These are phyloP conservation scores for Synergus japonicus DNA, from an alignment of 2,888 invertebrate genomes.

Conservation along the genomic window DNA sequence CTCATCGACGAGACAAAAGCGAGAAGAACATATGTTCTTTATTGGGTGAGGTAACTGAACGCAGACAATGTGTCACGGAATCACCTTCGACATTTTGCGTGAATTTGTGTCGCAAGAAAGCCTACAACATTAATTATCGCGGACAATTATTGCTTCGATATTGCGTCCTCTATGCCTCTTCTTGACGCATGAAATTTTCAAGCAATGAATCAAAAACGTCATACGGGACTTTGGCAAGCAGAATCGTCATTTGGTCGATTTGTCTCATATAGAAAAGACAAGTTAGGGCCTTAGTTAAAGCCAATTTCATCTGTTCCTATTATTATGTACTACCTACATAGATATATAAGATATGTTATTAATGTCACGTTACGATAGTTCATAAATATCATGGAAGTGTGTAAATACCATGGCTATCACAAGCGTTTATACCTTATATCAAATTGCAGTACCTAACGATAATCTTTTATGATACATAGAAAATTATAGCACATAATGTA, in stretches of 20 bases:
- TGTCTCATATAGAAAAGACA: background rate
- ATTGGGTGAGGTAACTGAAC: slow-evolving; percentile 10
- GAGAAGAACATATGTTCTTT: background rate
- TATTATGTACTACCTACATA: background rate
- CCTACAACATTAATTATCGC: slow-evolving; percentile 1
- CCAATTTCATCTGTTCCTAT: slow-evolving; percentile 7
- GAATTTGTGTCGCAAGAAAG: slow-evolving; percentile 13
- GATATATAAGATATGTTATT: background rate
- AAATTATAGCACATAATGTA: background rate
- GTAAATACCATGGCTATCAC: background rate
- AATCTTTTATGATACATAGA: background rate
- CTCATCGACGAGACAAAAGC: background rate
- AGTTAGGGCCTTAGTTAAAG: background rate
- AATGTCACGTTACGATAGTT: background rate
- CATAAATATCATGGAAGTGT: background rate
- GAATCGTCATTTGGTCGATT: background rate
- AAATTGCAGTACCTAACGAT: background rate
- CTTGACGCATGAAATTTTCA: slow-evolving; percentile 3
- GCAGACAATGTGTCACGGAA: slow-evolving; percentile 9
- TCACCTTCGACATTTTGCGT: slow-evolving; percentile 12
- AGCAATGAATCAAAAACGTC: slow-evolving; percentile 14
- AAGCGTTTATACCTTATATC: background rate
- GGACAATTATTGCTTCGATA: slow-evolving; percentile 1
- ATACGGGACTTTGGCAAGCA: background rate
- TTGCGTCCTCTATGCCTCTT: background rate